Evolutionary conservation across 2,797 vertebrate species (phyloP).

Genomic region (Cirrhinus mrigala): DNA sequence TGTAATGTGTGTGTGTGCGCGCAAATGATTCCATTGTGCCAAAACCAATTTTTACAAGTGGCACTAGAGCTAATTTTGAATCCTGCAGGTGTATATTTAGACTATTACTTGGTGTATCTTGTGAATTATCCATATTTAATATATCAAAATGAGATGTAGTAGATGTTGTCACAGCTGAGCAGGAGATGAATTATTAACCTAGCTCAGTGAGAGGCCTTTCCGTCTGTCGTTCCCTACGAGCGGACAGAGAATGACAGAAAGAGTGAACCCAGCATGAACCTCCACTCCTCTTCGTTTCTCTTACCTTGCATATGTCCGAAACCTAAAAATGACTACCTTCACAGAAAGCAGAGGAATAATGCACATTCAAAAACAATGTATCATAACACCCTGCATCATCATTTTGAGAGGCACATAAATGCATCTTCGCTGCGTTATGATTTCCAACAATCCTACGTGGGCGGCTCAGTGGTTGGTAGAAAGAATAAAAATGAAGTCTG

Average conservation of each 20-base stretch:
- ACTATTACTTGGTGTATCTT: constrained; percentile 35
- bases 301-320: constrained; percentile 9
- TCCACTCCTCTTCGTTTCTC: constrained; percentile 3
- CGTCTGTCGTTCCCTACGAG: constrained; percentile 23
- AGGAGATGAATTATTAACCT: constrained; percentile 60
- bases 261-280: constrained; percentile 40
- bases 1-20: not conserved
- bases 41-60: not conserved
- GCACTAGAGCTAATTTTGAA: not conserved
- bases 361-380: not conserved
- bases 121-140: constrained; percentile 47
- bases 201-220: constrained; percentile 41
- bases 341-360: not conserved
- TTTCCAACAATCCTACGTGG: not conserved
- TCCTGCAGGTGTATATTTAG: not conserved
- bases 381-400: not conserved
- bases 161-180: constrained; percentile 49
- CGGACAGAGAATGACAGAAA: constrained; percentile 36
- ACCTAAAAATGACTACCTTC: not conserved
- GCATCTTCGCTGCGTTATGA: not conserved
- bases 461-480: not conserved
- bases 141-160: constrained; percentile 53
- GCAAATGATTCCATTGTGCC: not conserved
- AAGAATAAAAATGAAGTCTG: not conserved
- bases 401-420: not conserved